Evolutionary conservation across 2,888 invertebrate species (phyloP).

Genomic region (Drosophila putrida): DNA sequence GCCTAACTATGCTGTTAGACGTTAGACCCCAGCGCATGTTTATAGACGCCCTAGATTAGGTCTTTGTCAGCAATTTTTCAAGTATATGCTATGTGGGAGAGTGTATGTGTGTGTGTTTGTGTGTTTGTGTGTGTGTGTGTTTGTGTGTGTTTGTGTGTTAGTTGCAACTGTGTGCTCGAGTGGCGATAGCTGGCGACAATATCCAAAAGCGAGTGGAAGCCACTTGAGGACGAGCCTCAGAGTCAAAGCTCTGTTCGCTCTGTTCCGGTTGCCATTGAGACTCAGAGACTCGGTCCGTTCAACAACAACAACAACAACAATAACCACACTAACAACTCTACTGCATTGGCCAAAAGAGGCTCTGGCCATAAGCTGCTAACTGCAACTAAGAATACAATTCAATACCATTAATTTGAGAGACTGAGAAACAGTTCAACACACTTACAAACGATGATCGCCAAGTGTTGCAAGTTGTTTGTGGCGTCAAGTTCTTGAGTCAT

Average conservation of each 20-base stretch:
- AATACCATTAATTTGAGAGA: slow-evolving; percentile 6
- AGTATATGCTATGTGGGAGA: slow-evolving; percentile 65
- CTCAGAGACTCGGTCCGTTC: slow-evolving; percentile 33
- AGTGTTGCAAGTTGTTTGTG: slow-evolving; percentile 28
- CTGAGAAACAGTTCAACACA: slow-evolving; percentile 19
- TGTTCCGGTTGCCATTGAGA: slow-evolving; percentile 48
- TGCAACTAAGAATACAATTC: slow-evolving; percentile 6
- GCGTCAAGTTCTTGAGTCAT: slow-evolving; percentile 22
- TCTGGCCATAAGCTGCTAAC: not conserved
- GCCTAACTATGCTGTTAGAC: slow-evolving; percentile 71
- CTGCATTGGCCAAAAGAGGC: slow-evolving; percentile 7
- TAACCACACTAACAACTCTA: not conserved
- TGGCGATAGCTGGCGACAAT: slow-evolving; percentile 78
- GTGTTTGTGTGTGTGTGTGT: slow-evolving; percentile 33
- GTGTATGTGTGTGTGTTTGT: slow-evolving; percentile 22
- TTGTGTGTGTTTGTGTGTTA: slow-evolving; percentile 32
- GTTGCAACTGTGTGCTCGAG: slow-evolving; percentile 73
- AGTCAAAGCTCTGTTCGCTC: slow-evolving; percentile 23
- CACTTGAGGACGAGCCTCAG: slow-evolving; percentile 46
- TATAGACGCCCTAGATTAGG: slow-evolving; percentile 80
- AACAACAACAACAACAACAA: slow-evolving; percentile 12
- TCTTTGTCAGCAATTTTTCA: slow-evolving; percentile 84
- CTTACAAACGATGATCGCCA: slow-evolving; percentile 37
- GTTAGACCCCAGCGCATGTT: slow-evolving; percentile 62
- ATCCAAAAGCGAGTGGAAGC: slow-evolving; percentile 71